Evolutionary conservation across 2,888 invertebrate species (phyloP).

Genomic region (Leptogaster cylindrica): DNA sequence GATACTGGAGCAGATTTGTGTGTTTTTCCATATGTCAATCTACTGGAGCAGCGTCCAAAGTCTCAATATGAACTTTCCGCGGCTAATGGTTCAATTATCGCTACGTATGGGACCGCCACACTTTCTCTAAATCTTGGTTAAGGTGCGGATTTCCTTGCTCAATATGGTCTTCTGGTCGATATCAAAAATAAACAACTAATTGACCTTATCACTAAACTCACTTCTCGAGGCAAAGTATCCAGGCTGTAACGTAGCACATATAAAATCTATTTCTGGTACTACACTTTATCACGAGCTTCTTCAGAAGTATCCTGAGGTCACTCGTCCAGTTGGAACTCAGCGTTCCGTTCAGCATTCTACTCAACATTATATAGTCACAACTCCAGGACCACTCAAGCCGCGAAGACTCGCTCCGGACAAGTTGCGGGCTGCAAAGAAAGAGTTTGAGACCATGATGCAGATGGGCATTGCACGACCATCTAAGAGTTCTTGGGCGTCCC

Average conservation of each 20-base stretch:
- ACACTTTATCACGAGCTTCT: background rate
- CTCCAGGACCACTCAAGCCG: slow-evolving; percentile 42
- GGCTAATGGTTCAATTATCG: background rate
- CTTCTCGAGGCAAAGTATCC: too few species aligned
- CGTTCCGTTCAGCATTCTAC: too few species aligned
- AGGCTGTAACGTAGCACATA: background rate
- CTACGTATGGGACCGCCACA: background rate
- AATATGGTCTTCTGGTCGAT: slow-evolving; percentile 28
- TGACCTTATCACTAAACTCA: background rate
- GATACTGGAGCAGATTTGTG: too few species aligned
- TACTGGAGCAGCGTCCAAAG: background rate
- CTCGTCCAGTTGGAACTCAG: too few species aligned
- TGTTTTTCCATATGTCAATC: too few species aligned
- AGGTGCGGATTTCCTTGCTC: slow-evolving; percentile 31
- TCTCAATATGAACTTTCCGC: slow-evolving; percentile 1
- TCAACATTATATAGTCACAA: slow-evolving; percentile 45
- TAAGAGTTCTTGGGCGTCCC: slow-evolving; percentile 57
- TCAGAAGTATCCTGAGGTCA: background rate
- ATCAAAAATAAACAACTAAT: background rate
- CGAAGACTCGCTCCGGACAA: slow-evolving; percentile 51
- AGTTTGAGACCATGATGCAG: slow-evolving; percentile 48
- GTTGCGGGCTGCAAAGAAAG: slow-evolving; percentile 36
- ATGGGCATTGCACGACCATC: slow-evolving; percentile 59
- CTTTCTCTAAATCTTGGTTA: slow-evolving; percentile 16
- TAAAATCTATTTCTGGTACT: background rate